Evolutionary conservation across 2,113 vertebrate genomes (phyloP).

Genomic region (Chitala chitala): DNA sequence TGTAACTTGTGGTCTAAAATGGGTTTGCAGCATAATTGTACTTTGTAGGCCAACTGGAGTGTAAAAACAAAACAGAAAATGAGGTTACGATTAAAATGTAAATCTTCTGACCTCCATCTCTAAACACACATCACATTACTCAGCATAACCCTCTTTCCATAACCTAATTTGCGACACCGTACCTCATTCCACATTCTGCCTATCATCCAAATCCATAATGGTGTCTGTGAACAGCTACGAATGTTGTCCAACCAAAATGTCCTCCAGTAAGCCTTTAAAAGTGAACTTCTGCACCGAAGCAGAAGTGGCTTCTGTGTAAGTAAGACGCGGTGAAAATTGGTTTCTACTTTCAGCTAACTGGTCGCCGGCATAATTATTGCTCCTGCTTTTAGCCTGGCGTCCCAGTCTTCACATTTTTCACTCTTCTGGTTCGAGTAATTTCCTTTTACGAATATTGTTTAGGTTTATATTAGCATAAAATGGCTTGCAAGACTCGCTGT

Average conservation of each 20-base stretch:
- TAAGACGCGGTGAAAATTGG: conserved; percentile 2
- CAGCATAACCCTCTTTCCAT: not conserved
- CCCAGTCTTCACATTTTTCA: not conserved
- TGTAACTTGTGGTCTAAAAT: no score
- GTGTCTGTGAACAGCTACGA: no score
- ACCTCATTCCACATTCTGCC: no score
- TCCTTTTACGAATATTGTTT: not conserved
- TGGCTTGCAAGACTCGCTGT: not conserved
- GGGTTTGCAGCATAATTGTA: no score
- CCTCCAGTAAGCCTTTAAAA: not conserved
- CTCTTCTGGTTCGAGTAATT: not conserved
- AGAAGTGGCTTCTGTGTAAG: not conserved
- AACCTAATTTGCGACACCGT: not conserved
- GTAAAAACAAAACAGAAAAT: no score
- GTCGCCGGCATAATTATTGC: conserved; percentile 1
- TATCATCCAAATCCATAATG: no score
- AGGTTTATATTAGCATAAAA: not conserved
- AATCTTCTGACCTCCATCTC: no score
- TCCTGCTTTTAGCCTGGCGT: not conserved
- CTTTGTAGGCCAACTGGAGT: no score
- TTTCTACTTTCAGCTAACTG: not conserved
- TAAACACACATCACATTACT: no score
- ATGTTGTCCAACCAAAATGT: not conserved
- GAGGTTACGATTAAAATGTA: no score
- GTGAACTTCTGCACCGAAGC: no score